phyloP scores from a whole-genome alignment of 2,113 vertebrate genomes.

The Lontra canadensis region DNA sequence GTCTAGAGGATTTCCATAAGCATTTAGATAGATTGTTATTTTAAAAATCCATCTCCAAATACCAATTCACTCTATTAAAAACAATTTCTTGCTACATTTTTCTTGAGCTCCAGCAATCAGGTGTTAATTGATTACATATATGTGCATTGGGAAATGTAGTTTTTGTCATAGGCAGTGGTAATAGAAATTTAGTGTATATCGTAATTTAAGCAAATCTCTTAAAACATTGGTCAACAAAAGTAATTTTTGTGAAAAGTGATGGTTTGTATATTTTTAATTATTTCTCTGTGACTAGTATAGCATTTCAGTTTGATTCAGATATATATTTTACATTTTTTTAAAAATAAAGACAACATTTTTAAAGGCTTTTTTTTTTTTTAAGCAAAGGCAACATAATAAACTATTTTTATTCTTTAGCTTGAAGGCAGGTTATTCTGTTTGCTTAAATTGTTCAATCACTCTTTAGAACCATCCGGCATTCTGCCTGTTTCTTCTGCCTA shows the following conservation, averaged over 20 bases:
- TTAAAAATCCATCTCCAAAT: not conserved
- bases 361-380: conserved; percentile 52
- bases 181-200: not conserved
- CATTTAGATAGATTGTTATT: not conserved
- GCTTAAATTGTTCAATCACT: conserved; percentile 77
- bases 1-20: not conserved
- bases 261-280: not conserved
- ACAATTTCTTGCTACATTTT: not conserved
- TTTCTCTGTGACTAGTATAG: not conserved
- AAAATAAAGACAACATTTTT: conserved; percentile 72
- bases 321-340: conserved; percentile 54
- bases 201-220: not conserved
- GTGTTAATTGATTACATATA: not conserved
- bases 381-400: conserved; percentile 67
- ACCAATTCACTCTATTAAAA: not conserved
- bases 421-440: conserved; percentile 77
- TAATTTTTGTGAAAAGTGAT: conserved; percentile 39
- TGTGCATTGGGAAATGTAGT: not conserved
- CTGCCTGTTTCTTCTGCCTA: conserved; percentile 80
- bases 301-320: conserved; percentile 68
- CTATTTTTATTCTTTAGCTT: conserved; percentile 76
- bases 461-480: conserved; percentile 79
- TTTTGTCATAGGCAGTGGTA: not conserved
- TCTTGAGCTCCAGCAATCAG: not conserved
- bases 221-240: not conserved